Percentiles rank a stretch among this genome's conserved stretches.
Conservation (phyloP, 2,888 invertebrate species). For the Melangyna quadrimaculata region DNA sequence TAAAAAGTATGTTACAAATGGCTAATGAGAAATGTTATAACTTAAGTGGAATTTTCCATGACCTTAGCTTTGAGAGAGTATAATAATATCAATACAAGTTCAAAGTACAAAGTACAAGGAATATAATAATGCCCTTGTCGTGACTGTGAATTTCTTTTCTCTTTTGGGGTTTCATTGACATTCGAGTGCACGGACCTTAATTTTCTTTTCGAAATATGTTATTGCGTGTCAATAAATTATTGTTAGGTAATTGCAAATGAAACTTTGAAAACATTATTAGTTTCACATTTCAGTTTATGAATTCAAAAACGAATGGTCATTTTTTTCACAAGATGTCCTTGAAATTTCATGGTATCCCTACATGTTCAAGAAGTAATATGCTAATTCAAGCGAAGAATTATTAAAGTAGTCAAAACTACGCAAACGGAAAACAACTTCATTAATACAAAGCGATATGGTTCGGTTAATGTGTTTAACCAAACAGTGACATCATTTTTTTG, state of each 20-base stretch:
- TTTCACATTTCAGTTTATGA: not conserved
- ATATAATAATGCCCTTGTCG: conserved; percentile 9
- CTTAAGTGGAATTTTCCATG: conserved; percentile 11
- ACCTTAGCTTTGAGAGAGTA: not conserved
- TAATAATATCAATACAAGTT: conserved; percentile 1
- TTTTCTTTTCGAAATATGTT: conserved; percentile 13
- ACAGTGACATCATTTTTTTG: not conserved
- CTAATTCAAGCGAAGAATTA: not conserved
- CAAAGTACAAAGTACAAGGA: conserved; percentile 9
- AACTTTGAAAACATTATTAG: not conserved
- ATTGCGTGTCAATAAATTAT: conserved; percentile 30
- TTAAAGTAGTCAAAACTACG: not conserved
- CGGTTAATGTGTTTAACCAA: too few species aligned
- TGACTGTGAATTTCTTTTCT: not conserved
- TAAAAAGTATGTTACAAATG: not conserved
- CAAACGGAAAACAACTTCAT: not conserved
- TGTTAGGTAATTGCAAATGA: conserved; percentile 19
- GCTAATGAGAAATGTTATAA: not conserved
- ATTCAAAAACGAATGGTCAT: not conserved
- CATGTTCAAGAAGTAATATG: not conserved
- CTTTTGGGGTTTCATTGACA: not conserved
- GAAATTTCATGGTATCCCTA: not conserved
- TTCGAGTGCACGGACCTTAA: conserved; percentile 4
- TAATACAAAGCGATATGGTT: not conserved
- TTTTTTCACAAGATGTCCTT: not conserved